A percentile compares a stretch with the other conserved stretches of the same genome.
Evolutionary conservation across 1,140 invertebrate genomes (phyloP).

Genomic region (Penaeus chinensis): DNA sequence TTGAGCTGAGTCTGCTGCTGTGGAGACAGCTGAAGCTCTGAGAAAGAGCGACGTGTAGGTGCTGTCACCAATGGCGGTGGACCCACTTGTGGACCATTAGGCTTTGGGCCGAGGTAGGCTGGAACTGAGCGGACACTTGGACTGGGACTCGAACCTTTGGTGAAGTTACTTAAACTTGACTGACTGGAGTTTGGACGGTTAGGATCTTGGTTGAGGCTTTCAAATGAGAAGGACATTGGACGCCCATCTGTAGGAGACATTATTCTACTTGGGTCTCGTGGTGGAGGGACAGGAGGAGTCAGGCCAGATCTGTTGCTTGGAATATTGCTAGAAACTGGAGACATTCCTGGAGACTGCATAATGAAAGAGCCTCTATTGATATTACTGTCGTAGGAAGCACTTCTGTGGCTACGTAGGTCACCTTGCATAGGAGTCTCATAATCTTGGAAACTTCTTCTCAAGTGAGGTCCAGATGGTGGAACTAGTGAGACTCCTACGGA

Average conservation of each 20-base stretch:
- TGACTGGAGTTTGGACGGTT: conserved; percentile 54
- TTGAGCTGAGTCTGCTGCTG: conserved; percentile 37
- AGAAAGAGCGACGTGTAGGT: conserved; percentile 49
- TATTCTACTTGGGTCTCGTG: conserved; percentile 62
- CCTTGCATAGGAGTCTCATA: conserved; percentile 46
- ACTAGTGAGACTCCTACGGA: conserved; percentile 27
- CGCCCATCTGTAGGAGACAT: conserved; percentile 61
- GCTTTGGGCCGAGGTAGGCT: conserved; percentile 47
- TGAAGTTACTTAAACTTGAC: conserved; percentile 53
- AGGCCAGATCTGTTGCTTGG: conserved; percentile 39
- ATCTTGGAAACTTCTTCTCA: conserved; percentile 54
- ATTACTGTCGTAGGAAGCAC: conserved; percentile 65
- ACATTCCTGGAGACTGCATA: conserved; percentile 70
- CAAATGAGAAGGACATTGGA: conserved; percentile 64
- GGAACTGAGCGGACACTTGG: conserved; percentile 48
- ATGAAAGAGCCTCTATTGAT: conserved; percentile 69
- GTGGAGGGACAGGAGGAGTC: conserved; percentile 64
- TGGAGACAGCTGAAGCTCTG: conserved; percentile 42
- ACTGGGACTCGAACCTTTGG: conserved; percentile 48
- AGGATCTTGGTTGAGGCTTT: conserved; percentile 61
- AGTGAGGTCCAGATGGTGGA: conserved; percentile 58
- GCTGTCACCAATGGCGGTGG: conserved; percentile 23
- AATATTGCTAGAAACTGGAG: neutral
- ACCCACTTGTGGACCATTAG: conserved; percentile 25
- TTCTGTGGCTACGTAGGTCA: conserved; percentile 60